These are phyloP conservation scores for Leptopilina drosophilae DNA, from an alignment of 2,888 invertebrate species.

Conservation along the genomic window DNA sequence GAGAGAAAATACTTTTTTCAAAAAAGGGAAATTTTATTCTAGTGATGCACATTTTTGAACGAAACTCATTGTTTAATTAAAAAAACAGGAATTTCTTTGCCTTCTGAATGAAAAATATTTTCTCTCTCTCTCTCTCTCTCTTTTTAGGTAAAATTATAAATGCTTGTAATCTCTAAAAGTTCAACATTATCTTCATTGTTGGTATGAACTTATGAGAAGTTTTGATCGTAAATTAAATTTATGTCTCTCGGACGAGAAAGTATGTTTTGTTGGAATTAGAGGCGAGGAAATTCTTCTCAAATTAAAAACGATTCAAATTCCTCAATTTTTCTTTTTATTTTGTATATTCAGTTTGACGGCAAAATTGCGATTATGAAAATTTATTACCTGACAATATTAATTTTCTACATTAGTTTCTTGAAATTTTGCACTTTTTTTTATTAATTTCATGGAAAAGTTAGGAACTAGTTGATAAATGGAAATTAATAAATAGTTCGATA, in stretches of 20 bases:
- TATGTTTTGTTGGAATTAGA: not conserved
- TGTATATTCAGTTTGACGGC: not conserved
- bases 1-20: no score
- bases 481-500: no score
- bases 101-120: not conserved
- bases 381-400: not conserved
- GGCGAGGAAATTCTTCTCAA: constrained; percentile 3
- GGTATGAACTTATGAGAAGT: constrained; percentile 13
- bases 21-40: no score
- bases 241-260: not conserved
- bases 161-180: not conserved
- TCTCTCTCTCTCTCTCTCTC: no score
- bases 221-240: constrained; percentile 19
- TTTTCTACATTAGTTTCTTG: no score
- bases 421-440: no score
- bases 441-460: no score
- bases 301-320: not conserved
- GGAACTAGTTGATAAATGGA: no score
- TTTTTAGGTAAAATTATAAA: constrained; percentile 4
- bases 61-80: not conserved
- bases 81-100: not conserved
- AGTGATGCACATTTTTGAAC: no score
- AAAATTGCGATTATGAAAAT: not conserved
- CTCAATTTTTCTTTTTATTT: no score
- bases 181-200: constrained; percentile 4